phyloP scores from a whole-genome alignment of 2,888 invertebrate genomes.

The Eudemis profundana region DNA sequence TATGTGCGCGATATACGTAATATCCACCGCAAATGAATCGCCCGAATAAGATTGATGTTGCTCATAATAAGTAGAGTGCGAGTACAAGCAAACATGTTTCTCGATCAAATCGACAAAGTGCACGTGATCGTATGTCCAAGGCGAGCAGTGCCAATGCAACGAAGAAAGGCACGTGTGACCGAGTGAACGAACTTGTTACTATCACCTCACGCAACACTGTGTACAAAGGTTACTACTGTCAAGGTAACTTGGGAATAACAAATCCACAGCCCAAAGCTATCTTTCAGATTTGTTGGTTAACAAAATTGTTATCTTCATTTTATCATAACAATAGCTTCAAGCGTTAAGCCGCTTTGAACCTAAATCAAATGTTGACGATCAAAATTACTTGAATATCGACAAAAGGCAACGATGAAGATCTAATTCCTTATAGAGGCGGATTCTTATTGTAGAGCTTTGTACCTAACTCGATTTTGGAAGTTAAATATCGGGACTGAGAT shows the following conservation, averaged over 20 bases:
- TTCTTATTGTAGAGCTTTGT: slow-evolving; percentile 13
- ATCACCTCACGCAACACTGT: slow-evolving; percentile 28
- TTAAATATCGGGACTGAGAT: background rate
- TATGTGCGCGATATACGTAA: slow-evolving; percentile 20
- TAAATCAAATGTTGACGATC: slow-evolving; percentile 31
- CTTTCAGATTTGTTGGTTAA: background rate
- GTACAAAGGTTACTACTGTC: slow-evolving; percentile 10
- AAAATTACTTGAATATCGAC: slow-evolving; percentile 1
- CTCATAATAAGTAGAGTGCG: background rate
- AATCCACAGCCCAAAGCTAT: background rate
- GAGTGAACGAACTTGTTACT: slow-evolving; percentile 39
- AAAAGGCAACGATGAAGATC: slow-evolving; percentile 5
- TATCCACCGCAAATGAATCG: slow-evolving; percentile 26
- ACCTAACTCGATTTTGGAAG: slow-evolving; percentile 19
- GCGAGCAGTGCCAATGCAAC: slow-evolving; percentile 13
- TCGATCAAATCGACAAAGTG: background rate
- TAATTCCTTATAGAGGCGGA: slow-evolving; percentile 1
- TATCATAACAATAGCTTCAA: slow-evolving; percentile 10
- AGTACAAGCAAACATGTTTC: slow-evolving; percentile 1
- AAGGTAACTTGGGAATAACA: slow-evolving; percentile 24
- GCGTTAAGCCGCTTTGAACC: slow-evolving; percentile 15
- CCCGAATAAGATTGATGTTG: slow-evolving; percentile 22
- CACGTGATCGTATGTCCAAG: slow-evolving; percentile 39
- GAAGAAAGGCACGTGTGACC: slow-evolving; percentile 31
- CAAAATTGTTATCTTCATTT: slow-evolving; percentile 8